A percentile compares a stretch with the other conserved stretches of the same genome.
Evolutionary conservation across 2,888 invertebrate genomes (phyloP).

Genomic region (Entomobrya proxima): DNA sequence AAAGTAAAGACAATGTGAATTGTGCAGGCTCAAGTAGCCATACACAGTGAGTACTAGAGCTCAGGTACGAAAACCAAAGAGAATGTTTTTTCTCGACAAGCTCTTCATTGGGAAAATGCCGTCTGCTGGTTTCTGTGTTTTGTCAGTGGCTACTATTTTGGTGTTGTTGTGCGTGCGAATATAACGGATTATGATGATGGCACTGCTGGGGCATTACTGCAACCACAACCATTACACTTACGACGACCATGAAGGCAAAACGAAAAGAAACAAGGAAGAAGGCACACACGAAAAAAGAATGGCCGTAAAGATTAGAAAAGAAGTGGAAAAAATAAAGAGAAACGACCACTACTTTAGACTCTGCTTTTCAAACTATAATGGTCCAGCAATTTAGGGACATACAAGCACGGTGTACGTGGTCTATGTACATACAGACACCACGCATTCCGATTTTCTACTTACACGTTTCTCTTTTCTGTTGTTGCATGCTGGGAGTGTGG

Average conservation of each 20-base stretch:
- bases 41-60: too few relatives aligned
- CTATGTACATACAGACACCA: background rate
- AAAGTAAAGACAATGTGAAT: slow-evolving; percentile 1
- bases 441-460: slow-evolving; percentile 32
- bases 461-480: slow-evolving; percentile 47
- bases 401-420: slow-evolving; percentile 33
- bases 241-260: background rate
- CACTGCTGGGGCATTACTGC: slow-evolving; percentile 30
- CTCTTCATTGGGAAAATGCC: background rate
- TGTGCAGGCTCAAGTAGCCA: background rate
- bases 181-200: slow-evolving; percentile 53
- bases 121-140: background rate
- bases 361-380: too few relatives aligned
- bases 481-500: background rate
- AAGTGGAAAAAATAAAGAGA: slow-evolving; percentile 7
- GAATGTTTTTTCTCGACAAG: background rate
- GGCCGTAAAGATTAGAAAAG: slow-evolving; percentile 47
- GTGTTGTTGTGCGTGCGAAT: slow-evolving; percentile 27
- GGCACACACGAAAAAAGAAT: slow-evolving; percentile 27
- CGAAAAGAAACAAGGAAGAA: background rate
- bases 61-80: background rate
- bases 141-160: background rate
- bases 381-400: background rate
- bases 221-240: slow-evolving; percentile 52
- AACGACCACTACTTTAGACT: background rate